Base-by-base conservation (phyloP, 2,797 vertebrate species). In the Nyctibius grandis region DNA sequence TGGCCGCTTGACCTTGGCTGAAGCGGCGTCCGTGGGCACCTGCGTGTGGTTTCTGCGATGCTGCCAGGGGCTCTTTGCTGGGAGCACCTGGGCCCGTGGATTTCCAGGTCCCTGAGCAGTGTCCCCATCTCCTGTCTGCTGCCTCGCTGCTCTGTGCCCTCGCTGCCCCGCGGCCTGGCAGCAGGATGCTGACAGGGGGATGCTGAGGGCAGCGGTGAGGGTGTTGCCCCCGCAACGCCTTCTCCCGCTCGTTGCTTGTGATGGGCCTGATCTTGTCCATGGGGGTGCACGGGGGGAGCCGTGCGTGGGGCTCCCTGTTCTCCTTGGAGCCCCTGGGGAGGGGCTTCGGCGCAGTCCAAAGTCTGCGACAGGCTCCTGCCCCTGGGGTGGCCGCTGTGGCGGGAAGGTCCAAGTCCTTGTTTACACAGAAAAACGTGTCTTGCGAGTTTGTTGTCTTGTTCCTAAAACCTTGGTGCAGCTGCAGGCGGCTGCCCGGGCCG, bases 351-450 rank as follows among this genome's bases (percentile, higher is more conserved):
- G 9, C 72, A 80, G 92, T 95, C 80, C 90, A 96, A 93, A 96
- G 91, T 95, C 83, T 93, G 48, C 8, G 3, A 57, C 57, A 53
- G 38, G 20, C 51, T 89, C 61, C 74, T 44, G 22, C 12, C 10
- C 7, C 22, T 12, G 61, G 64, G 79, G 57, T 59, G 70, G 73
- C 61, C 95, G 76, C 61, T 61, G 59, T 15, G 29, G n/a, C 74
- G 64, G 67, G 78, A 47, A 93, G 95, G 91, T 94, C 90, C 77
- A 97, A 96, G 96, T 96, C 93, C 91, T 95, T 94, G 91, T 97
- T 95, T 93, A 86, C 89, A 90, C 33, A 84, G 85, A 57, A 80
- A 85, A 91, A 93, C 61, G 3, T 82, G 83, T 88, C 96, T 93
- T 94, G 59, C 51, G 3, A 84, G 92, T 95, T 95, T 69, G 51